These are phyloP conservation scores for Percina caprodes DNA, from an alignment of 2,113 vertebrate species.

Conservation along the genomic window DNA sequence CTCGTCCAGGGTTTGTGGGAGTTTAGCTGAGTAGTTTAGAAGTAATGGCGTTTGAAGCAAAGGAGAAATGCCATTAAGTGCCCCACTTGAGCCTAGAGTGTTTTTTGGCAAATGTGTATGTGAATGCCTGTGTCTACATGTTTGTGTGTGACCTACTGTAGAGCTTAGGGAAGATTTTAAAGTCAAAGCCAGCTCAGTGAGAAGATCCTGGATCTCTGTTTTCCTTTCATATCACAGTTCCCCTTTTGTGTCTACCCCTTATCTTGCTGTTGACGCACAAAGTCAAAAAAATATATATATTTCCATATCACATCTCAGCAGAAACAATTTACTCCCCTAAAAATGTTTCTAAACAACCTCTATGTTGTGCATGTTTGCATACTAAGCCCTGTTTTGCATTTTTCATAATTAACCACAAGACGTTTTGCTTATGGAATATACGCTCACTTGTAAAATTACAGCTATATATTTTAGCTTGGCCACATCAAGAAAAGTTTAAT, in stretches of 20 bases:
- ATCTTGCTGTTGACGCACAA: slow-evolving; percentile 17
- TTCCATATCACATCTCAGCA: slow-evolving; percentile 32
- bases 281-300: not conserved
- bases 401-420: slow-evolving; percentile 40
- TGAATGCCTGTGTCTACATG: slow-evolving; percentile 50
- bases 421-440: slow-evolving; percentile 11
- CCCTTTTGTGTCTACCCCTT: slow-evolving; percentile 37
- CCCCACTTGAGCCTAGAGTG: slow-evolving; percentile 12
- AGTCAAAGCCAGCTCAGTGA: slow-evolving; percentile 5
- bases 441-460: slow-evolving; percentile 8
- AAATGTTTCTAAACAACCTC: slow-evolving; percentile 38
- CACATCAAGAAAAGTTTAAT: slow-evolving; percentile 45
- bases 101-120: slow-evolving; percentile 32
- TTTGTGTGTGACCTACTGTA: slow-evolving; percentile 48
- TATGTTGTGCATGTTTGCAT: slow-evolving; percentile 44
- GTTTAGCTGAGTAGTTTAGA: slow-evolving; percentile 8
- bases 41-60: slow-evolving; percentile 3
- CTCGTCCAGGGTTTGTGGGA: slow-evolving; percentile 1
- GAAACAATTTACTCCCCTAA: slow-evolving; percentile 25
- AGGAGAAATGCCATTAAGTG: slow-evolving; percentile 15
- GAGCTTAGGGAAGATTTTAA: slow-evolving; percentile 7
- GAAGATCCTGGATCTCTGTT: slow-evolving; percentile 26
- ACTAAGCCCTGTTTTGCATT: slow-evolving; percentile 21
- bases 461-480: slow-evolving; percentile 21
- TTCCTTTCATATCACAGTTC: slow-evolving; percentile 24